A percentile compares a stretch with the other conserved stretches of the same genome.
phyloP scores from a whole-genome alignment of 2,888 invertebrate genomes.

The Morpho helenor region DNA sequence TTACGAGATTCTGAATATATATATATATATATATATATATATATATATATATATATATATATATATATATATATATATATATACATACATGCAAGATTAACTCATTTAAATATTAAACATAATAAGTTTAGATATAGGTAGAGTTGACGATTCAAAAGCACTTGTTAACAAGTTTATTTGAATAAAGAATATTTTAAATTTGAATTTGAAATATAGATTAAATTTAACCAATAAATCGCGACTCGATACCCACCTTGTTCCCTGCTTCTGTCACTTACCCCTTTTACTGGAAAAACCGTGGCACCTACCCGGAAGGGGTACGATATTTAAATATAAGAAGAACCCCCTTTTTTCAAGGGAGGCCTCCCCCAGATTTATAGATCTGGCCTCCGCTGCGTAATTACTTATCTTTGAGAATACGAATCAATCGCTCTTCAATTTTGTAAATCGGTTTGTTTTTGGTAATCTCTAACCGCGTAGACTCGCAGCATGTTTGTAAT shows the following conservation, averaged over 20 bases:
- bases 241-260: constrained; percentile 43
- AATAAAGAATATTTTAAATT: no score
- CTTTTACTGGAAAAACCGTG: constrained; percentile 79
- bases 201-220: no score
- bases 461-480: constrained; percentile 19
- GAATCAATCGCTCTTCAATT: constrained; percentile 62
- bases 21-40: no score
- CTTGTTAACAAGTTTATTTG: no score
- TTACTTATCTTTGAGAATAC: constrained; percentile 78
- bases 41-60: no score
- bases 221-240: constrained; percentile 1
- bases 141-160: no score
- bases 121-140: no score
- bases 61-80: no score
- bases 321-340: constrained; percentile 80
- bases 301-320: constrained; percentile 79
- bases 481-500: constrained; percentile 26
- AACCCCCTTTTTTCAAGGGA: constrained; percentile 75
- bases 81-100: no score
- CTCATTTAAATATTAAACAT: no score
- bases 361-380: constrained; percentile 71
- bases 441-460: constrained; percentile 28
- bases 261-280: constrained; percentile 78
- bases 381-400: constrained; percentile 73
- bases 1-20: no score